Evolutionary conservation across 1,140 invertebrate genomes (phyloP).

Genomic region (Patella vulgata): DNA sequence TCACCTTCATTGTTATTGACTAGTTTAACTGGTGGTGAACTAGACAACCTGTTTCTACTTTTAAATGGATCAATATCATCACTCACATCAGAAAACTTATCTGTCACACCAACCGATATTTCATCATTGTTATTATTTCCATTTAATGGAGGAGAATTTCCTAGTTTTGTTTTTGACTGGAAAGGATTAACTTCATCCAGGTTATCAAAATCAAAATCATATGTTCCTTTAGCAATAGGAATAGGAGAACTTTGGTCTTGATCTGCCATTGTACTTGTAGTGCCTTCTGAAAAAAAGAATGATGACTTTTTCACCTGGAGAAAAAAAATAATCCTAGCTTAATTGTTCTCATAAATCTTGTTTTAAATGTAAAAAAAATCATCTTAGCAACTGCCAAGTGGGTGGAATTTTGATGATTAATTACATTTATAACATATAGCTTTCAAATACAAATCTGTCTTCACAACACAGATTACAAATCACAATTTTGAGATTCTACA

Average conservation of each 20-base stretch:
- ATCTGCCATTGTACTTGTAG: background rate
- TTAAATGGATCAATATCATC: constrained; percentile 25
- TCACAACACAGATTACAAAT: too few species aligned
- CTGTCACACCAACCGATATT: background rate
- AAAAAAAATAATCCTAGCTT: too few species aligned
- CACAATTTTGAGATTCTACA: too few species aligned
- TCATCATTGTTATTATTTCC: background rate
- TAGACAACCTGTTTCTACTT: background rate
- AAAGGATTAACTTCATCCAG: constrained; percentile 28
- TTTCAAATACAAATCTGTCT: too few species aligned
- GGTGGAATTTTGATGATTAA: too few species aligned
- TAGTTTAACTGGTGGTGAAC: constrained; percentile 4
- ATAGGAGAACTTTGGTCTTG: constrained; percentile 5
- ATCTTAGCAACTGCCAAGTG: too few species aligned
- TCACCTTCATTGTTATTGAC: too few species aligned
- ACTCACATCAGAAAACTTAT: constrained; percentile 11
- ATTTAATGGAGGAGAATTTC: constrained; percentile 17
- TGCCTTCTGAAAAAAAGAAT: too few species aligned
- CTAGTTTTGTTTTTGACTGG: constrained; percentile 11
- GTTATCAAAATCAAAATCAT: constrained; percentile 26
- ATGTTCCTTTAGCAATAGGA: constrained; percentile 8
- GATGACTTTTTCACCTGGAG: too few species aligned
- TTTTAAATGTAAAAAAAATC: too few species aligned
- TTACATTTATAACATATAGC: too few species aligned
- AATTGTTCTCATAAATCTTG: too few species aligned